Evolutionary conservation across 2,888 invertebrate species (phyloP), one percentile per base, ranked within the genome.

Genomic region (Andrena marginata): DNA sequence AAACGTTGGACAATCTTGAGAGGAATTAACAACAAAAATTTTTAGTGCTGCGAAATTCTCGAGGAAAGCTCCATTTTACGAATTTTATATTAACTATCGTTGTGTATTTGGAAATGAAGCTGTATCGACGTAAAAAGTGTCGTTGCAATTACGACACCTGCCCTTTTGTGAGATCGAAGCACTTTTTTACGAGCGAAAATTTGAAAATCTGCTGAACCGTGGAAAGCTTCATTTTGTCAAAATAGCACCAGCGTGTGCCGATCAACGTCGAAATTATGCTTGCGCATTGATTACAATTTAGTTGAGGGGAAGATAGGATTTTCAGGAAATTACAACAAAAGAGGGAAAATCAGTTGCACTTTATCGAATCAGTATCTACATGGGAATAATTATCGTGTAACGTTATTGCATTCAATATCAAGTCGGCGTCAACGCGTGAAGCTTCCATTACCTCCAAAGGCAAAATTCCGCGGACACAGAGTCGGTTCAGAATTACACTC

Each of bases 251-350:
- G 42, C 13, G 42, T 3, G 35, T 42, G 13, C 13, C 10, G 42
- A 13, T 42, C 42, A 10, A 10, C 2, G 10, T 35, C 3, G 13
- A 71, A 80, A 71, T 80, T 62, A 31, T 20, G 48, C 49, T 65
- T 10, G 5, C 10, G 65, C 49, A n/a, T 20, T 49, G 29, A 49
- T 65, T 65, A 29, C 10, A 42, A 71, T 71, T 63, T 71, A 23
- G 26, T 42, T 29, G 1, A 5, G n/a, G 35, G 10, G 2, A 42
- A 31, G 48, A 71, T 31, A 31, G 8, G 31, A 23, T 68, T 68
- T 74, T 70, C 51, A 31, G 8, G 10, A 68, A 59, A 31, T 60
- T 60, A 13, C 23, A n/a, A 26, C 2, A 7, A n/a, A n/a, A 23
- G 23, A 59, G 33, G n/a, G 2, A 42, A 26, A 31, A 59, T 10